phyloP scores from a whole-genome alignment of 2,888 invertebrate genomes.

The Sarcophaga variegata region DNA sequence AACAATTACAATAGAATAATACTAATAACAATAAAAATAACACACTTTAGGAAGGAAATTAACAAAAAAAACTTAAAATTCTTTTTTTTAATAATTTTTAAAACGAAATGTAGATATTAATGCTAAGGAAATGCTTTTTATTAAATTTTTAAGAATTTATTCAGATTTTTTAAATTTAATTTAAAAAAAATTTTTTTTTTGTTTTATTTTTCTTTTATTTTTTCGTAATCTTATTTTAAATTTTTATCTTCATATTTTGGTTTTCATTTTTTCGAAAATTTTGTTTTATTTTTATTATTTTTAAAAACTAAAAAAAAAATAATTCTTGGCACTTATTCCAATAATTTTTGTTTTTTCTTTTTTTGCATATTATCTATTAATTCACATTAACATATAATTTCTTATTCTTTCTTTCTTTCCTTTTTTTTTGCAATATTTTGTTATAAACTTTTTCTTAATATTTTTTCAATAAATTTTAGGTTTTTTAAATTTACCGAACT shows the following conservation, averaged over 20 bases:
- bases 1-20: slow-evolving; percentile 13
- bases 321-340: slow-evolving; percentile 36
- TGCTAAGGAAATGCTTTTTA: neutral
- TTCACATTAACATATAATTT: neutral
- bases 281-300: slow-evolving; percentile 4
- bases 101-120: neutral
- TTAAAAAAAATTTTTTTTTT: neutral
- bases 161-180: neutral
- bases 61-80: slow-evolving; percentile 15
- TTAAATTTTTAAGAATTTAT: neutral
- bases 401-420: neutral
- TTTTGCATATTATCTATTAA: too few species aligned
- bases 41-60: slow-evolving; percentile 17
- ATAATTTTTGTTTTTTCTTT: slow-evolving; percentile 13
- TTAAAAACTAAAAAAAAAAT: slow-evolving; percentile 32
- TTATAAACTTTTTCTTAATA: slow-evolving; percentile 9
- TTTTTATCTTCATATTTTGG: neutral
- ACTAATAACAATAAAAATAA: slow-evolving; percentile 10
- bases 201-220: neutral
- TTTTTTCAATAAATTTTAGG: slow-evolving; percentile 25
- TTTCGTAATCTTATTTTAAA: neutral
- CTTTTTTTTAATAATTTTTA: neutral
- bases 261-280: neutral
- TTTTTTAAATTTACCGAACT: slow-evolving; percentile 14
- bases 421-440: slow-evolving; percentile 19